Evolutionary conservation across 2,797 vertebrate species (phyloP).

Genomic region (Coregonus ussuriensis): DNA sequence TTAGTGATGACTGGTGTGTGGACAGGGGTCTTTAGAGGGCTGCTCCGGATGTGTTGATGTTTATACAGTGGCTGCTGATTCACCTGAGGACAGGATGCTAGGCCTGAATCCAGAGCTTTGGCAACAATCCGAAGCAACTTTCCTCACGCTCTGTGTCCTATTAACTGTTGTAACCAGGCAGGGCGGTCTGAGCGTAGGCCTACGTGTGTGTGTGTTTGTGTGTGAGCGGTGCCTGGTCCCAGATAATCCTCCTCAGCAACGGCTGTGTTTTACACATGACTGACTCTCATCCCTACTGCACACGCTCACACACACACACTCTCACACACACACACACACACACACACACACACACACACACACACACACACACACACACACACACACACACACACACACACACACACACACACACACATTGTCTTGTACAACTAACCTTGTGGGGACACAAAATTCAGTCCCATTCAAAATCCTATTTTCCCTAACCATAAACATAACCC

Average conservation of each 20-base stretch:
- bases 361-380: conserved; percentile 11
- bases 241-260: conserved; percentile 59
- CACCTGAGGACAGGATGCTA: conserved; percentile 56
- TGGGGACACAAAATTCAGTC: too few relatives aligned
- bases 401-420: not conserved
- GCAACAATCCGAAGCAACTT: conserved; percentile 37
- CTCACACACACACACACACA: conserved; percentile 19
- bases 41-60: not conserved
- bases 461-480: too few relatives aligned
- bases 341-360: conserved; percentile 16
- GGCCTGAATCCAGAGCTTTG: conserved; percentile 26
- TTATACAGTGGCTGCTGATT: conserved; percentile 65
- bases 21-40: not conserved
- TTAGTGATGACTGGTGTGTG: not conserved
- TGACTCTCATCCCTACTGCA: conserved; percentile 30
- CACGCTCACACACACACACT: conserved; percentile 11
- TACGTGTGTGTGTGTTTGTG: conserved; percentile 22
- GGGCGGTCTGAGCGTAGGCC: conserved; percentile 19
- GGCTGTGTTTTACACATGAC: conserved; percentile 61
- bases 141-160: conserved; percentile 52
- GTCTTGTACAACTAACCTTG: too few relatives aligned
- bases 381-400: conserved; percentile 14
- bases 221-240: conserved; percentile 46
- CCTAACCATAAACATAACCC: too few relatives aligned
- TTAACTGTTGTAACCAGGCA: conserved; percentile 48